Evolutionary conservation across 2,797 vertebrate genomes (phyloP).

Genomic region (Chrysocyon brachyurus): DNA sequence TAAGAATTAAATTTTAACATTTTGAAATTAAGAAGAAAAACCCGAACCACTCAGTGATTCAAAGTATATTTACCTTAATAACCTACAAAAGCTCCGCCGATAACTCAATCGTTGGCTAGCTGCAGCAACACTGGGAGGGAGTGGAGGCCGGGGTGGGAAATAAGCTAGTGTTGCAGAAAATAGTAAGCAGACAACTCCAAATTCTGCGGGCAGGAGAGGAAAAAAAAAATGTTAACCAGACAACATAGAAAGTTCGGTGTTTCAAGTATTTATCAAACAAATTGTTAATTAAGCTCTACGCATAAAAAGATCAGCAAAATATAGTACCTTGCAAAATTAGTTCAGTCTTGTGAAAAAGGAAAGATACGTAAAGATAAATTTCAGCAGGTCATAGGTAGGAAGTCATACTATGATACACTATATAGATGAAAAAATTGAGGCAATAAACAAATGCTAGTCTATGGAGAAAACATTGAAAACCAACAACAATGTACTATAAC

Average conservation of each 20-base stretch:
- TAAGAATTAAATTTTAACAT: too few relatives aligned
- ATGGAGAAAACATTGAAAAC: constrained; percentile 12
- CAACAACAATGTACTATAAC: not conserved
- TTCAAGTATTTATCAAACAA: constrained; percentile 54
- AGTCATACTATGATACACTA: not conserved
- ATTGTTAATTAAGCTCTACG: not conserved
- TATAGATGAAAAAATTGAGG: not conserved
- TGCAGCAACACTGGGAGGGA: constrained; percentile 97
- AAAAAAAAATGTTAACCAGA: constrained; percentile 65
- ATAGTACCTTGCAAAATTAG: not conserved
- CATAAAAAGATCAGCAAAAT: not conserved
- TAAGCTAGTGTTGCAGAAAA: constrained; percentile 94
- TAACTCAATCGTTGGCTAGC: constrained; percentile 98
- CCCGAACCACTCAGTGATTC: not conserved
- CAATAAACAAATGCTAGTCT: not conserved
- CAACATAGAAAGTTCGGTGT: not conserved
- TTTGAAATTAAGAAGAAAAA: too few relatives aligned
- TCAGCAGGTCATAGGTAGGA: not conserved
- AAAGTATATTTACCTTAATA: constrained; percentile 92
- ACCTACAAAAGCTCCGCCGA: constrained; percentile 95
- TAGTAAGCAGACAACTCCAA: constrained; percentile 92
- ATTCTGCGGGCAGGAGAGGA: constrained; percentile 89
- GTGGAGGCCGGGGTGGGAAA: constrained; percentile 96
- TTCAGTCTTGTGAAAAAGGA: not conserved
- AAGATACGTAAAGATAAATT: not conserved